Evolutionary conservation across 2,113 vertebrate genomes (phyloP), one percentile per base, ranked within the genome.

Genomic region (Spheniscus mendiculus): DNA sequence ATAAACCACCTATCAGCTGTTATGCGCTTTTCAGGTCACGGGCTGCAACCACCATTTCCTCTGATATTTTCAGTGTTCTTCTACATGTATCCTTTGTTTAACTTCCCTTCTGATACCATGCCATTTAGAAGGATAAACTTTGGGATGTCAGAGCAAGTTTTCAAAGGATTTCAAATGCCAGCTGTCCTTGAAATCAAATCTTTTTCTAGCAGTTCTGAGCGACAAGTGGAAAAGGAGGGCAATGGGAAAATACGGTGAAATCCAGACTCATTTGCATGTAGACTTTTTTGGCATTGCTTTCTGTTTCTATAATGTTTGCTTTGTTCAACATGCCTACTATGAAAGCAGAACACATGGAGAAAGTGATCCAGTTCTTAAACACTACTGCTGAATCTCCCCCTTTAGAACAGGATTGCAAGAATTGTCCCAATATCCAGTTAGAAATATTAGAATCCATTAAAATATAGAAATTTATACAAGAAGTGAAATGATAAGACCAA

Each of bases 121-220:
- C 90, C 95, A 86, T 95, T 97, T 94, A 69, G 85, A 94, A 89
- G 92, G 71, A 74, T 78, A 85, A 92, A 71, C 23, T 65, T 89
- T 53, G 13, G 42, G 63, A 71, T 20, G 47, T 18, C 76, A 72
- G 72, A 77, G 56, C 50, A 74, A 73, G n/a, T 52, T 74, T 78
- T 81, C 50, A 74, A 89, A 95, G 38, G 56, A 92, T 82, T 86
- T 62, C 62, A 50, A 88, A 66, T 61, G 61, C 11, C 44, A 40
- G 71, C 63, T 77, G 83, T 72, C n/a, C 5, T 52, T 62, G 81
- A 96, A 89, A 92, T 49, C 27, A 5, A 15, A 52, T 52, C 34
- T 78, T 67, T 76, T 87, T 52, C 36, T 74, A 95, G 45, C 61
- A 26, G 10, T 44, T 70, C 32, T 19, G 22, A 83, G 80, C 71